A percentile compares a stretch with the other conserved stretches of the same genome.
Evolutionary conservation across 2,888 invertebrate genomes (phyloP).

Genomic region (Caenorhabditis angaria): DNA sequence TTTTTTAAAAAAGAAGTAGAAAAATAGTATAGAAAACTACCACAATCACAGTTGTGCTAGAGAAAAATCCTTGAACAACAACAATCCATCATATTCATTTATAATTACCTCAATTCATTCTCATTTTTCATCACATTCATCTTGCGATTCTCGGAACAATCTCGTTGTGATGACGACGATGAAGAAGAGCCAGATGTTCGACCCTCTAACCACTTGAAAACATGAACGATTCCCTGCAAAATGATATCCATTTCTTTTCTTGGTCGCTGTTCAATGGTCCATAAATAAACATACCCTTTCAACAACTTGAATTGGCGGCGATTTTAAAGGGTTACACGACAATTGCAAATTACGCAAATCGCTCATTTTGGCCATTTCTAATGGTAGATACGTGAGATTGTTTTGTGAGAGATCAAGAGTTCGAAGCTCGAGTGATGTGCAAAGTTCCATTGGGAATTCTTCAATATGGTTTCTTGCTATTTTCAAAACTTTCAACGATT

Average conservation of each 20-base stretch:
- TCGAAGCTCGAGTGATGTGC: slow-evolving; percentile 40
- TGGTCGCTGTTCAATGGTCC: slow-evolving; percentile 3
- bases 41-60: not conserved
- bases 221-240: slow-evolving; percentile 40
- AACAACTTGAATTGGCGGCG: slow-evolving; percentile 38
- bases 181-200: slow-evolving; percentile 44
- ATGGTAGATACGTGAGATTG: slow-evolving; percentile 45
- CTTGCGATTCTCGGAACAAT: slow-evolving; percentile 27
- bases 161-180: slow-evolving; percentile 27
- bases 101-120: slow-evolving; percentile 45
- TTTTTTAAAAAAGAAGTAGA: not conserved
- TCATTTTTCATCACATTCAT: slow-evolving; percentile 26
- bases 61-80: not conserved
- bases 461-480: slow-evolving; percentile 30
- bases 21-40: slow-evolving; percentile 5
- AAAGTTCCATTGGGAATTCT: slow-evolving; percentile 39
- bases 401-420: slow-evolving; percentile 51
- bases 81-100: not conserved
- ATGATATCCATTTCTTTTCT: not conserved
- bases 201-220: slow-evolving; percentile 48
- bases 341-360: slow-evolving; percentile 28
- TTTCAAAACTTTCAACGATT: slow-evolving; percentile 36
- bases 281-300: slow-evolving; percentile 23
- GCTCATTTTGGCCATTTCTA: slow-evolving; percentile 49
- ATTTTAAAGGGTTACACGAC: slow-evolving; percentile 33